These are phyloP conservation scores for Panonychus citri DNA, from an alignment of 1,140 invertebrate species.

Conservation along the genomic window DNA sequence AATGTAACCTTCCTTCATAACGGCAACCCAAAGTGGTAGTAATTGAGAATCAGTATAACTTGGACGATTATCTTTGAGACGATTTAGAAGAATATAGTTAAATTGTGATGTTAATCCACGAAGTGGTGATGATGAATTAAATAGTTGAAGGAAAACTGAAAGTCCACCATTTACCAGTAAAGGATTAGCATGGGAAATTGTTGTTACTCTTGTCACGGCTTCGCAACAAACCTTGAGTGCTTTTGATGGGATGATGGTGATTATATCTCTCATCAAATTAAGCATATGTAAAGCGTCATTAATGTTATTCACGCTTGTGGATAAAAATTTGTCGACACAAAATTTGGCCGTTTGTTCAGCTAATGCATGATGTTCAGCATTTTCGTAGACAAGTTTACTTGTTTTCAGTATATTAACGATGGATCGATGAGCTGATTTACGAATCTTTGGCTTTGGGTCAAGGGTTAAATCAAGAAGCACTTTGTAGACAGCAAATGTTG, in stretches of 20 bases:
- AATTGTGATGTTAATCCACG: slow-evolving; percentile 28
- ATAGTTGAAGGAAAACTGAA: slow-evolving; percentile 51
- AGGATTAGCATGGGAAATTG: slow-evolving; percentile 44
- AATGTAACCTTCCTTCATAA: slow-evolving; percentile 52
- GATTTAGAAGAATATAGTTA: slow-evolving; percentile 48
- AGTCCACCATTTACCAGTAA: slow-evolving; percentile 46
- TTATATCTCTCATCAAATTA: slow-evolving; percentile 47
- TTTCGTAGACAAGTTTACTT: background rate
- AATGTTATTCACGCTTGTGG: slow-evolving; percentile 14
- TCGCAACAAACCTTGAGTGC: slow-evolving; percentile 47
- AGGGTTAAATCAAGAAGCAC: slow-evolving; percentile 47
- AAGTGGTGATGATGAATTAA: slow-evolving; percentile 29
- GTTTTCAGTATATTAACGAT: slow-evolving; percentile 1
- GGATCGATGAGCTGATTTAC: slow-evolving; percentile 47
- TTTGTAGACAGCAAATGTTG: slow-evolving; percentile 46
- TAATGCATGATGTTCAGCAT: slow-evolving; percentile 34
- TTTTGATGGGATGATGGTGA: slow-evolving; percentile 42
- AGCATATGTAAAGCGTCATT: slow-evolving; percentile 42
- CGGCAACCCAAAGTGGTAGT: slow-evolving; percentile 54
- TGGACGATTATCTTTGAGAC: slow-evolving; percentile 59
- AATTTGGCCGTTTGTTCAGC: slow-evolving; percentile 44
- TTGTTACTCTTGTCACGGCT: slow-evolving; percentile 39
- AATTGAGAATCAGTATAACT: slow-evolving; percentile 45
- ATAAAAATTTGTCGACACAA: slow-evolving; percentile 42
- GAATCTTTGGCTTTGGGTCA: slow-evolving; percentile 63